Percentiles rank a stretch among this genome's conserved stretches.
Conservation (phyloP, 2,888 invertebrate genomes). For the Leptinotarsa rubiginosa region DNA sequence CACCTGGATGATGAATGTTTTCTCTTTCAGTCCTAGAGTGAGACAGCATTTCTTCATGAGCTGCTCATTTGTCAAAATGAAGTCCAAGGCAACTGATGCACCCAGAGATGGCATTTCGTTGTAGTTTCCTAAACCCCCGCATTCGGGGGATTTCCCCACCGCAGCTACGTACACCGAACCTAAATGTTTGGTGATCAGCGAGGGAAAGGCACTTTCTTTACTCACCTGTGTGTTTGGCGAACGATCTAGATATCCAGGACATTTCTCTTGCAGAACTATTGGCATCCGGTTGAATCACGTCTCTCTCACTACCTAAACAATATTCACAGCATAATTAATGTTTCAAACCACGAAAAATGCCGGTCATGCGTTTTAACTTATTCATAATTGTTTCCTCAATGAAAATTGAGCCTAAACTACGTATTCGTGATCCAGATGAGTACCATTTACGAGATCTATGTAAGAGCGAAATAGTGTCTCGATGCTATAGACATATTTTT, state of each 20-base stretch:
- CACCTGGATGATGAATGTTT: slow-evolving; percentile 62
- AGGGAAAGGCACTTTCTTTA: background rate
- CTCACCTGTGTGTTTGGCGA: slow-evolving; percentile 47
- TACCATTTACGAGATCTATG: no score
- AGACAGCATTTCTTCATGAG: slow-evolving; percentile 53
- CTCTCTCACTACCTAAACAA: slow-evolving; percentile 51
- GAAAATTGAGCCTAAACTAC: no score
- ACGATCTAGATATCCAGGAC: slow-evolving; percentile 53
- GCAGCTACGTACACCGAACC: slow-evolving; percentile 45
- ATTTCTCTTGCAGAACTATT: slow-evolving; percentile 57
- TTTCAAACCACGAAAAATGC: no score
- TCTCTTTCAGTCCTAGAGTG: slow-evolving; percentile 53
- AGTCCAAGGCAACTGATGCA: slow-evolving; percentile 54
- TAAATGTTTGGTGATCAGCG: slow-evolving; percentile 27
- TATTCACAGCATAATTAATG: background rate
- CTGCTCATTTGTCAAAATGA: slow-evolving; percentile 56
- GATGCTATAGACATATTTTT: no score
- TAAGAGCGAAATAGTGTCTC: no score
- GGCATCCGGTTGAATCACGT: slow-evolving; percentile 61
- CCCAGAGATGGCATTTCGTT: slow-evolving; percentile 55
- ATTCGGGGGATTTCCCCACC: slow-evolving; percentile 54
- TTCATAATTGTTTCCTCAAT: no score
- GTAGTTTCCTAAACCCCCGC: slow-evolving; percentile 57
- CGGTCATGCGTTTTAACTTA: no score
- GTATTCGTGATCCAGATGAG: no score